Conservation (phyloP, 2,797 vertebrate genomes). For the Alca torda region DNA sequence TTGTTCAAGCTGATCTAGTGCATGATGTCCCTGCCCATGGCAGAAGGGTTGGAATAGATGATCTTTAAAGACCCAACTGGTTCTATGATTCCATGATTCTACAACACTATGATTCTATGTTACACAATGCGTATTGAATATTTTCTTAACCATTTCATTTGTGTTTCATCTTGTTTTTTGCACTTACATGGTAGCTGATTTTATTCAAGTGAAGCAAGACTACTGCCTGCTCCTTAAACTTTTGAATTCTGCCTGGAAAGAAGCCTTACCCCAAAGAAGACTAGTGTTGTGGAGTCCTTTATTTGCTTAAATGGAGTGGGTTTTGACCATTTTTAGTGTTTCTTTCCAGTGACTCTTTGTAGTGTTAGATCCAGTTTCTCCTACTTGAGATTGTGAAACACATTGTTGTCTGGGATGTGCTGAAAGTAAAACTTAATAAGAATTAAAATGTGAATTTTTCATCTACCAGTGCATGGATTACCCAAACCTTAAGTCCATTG, state of each 20-base stretch:
- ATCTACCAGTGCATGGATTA: background rate
- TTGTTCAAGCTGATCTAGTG: background rate
- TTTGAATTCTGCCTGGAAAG: background rate
- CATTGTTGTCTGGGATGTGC: background rate
- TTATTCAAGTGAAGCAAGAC: background rate
- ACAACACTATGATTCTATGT: background rate
- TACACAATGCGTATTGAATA: background rate
- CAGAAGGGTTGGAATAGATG: background rate
- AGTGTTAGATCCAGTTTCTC: background rate
- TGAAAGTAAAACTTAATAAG: background rate
- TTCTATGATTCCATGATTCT: background rate
- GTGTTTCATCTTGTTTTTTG: background rate
- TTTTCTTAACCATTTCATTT: background rate
- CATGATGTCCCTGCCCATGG: background rate
- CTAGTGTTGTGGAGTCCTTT: background rate
- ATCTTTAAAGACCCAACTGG: background rate
- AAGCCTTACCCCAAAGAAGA: background rate
- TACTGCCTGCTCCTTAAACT: background rate
- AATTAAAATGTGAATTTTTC: background rate
- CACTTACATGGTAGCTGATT: background rate
- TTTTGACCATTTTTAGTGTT: background rate
- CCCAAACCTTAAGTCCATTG: background rate
- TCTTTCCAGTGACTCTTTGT: rapidly evolving
- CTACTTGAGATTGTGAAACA: background rate
- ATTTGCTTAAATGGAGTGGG: background rate